phyloP scores from a whole-genome alignment of 1,140 invertebrate genomes.

The Drosophila ambigua region DNA sequence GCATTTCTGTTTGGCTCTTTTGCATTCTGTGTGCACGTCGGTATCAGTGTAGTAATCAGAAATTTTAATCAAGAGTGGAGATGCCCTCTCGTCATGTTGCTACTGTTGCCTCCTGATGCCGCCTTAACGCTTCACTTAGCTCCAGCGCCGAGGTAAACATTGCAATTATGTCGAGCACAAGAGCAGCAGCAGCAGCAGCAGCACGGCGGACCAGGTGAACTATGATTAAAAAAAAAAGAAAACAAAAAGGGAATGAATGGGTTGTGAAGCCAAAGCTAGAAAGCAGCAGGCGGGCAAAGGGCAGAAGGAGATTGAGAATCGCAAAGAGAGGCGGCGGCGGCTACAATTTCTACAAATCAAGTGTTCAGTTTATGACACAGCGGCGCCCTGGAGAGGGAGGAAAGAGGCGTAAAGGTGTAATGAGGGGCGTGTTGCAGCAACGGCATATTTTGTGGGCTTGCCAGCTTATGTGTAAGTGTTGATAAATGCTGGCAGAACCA shows the following conservation, averaged over 20 bases:
- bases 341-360: slow-evolving; percentile 70
- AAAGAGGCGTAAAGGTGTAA: no score
- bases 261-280: background rate
- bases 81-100: slow-evolving; percentile 30
- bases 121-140: slow-evolving; percentile 79
- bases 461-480: slow-evolving; percentile 19
- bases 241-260: slow-evolving; percentile 6
- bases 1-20: slow-evolving; percentile 46
- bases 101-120: slow-evolving; percentile 36
- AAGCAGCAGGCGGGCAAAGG: background rate
- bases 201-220: slow-evolving; percentile 62
- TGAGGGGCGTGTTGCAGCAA: no score
- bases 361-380: slow-evolving; percentile 62
- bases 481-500: slow-evolving; percentile 53
- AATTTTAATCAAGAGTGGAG: slow-evolving; percentile 78
- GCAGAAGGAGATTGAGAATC: slow-evolving; percentile 11
- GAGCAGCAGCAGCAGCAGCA: slow-evolving; percentile 16
- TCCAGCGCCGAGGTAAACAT: slow-evolving; percentile 69
- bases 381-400: background rate
- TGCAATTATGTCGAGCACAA: slow-evolving; percentile 74
- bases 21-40: slow-evolving; percentile 49
- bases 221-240: slow-evolving; percentile 67
- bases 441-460: slow-evolving; percentile 4
- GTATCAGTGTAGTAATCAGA: slow-evolving; percentile 80
- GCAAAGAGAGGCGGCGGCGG: slow-evolving; percentile 28